These are phyloP conservation scores for Leptarthrus brevirostris DNA, from an alignment of 2,888 invertebrate species.

Conservation along the genomic window DNA sequence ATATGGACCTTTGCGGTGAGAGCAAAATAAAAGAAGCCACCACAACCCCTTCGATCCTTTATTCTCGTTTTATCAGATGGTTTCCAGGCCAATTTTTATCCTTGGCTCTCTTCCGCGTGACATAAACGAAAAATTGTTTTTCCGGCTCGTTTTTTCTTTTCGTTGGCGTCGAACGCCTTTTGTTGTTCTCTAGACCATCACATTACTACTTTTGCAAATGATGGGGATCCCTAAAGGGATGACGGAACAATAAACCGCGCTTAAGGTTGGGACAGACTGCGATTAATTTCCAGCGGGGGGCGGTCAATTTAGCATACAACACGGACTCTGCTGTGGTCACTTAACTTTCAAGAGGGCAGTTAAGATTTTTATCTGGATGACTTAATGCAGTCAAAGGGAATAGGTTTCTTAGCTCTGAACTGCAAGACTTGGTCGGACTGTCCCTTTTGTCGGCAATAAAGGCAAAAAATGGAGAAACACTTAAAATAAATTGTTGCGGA, in stretches of 20 bases:
- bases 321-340: conserved; percentile 34
- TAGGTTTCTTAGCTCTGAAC: not conserved
- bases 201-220: not conserved
- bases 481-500: not conserved
- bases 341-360: conserved; percentile 38
- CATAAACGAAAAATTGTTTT: conserved; percentile 49
- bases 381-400: conserved; percentile 23
- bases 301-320: conserved; percentile 61
- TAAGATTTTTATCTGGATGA: conserved; percentile 39
- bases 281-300: conserved; percentile 62
- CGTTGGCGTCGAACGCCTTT: not conserved
- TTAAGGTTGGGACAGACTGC: conserved; percentile 29
- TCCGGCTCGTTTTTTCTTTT: not conserved
- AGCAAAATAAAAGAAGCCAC: conserved; percentile 1
- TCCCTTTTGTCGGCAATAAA: not conserved
- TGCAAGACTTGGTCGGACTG: too few relatives aligned
- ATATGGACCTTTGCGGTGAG: conserved; percentile 14
- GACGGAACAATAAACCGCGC: conserved; percentile 13
- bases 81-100: not conserved
- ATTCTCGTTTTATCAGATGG: conserved; percentile 25
- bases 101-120: conserved; percentile 31
- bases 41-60: conserved; percentile 5
- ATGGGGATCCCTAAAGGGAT: conserved; percentile 14
- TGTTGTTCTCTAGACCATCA: not conserved
- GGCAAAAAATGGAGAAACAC: not conserved